Evolutionary conservation across 2,888 invertebrate genomes (phyloP), one percentile per base, ranked within the genome.

Genomic region (Nomada goodeniana): DNA sequence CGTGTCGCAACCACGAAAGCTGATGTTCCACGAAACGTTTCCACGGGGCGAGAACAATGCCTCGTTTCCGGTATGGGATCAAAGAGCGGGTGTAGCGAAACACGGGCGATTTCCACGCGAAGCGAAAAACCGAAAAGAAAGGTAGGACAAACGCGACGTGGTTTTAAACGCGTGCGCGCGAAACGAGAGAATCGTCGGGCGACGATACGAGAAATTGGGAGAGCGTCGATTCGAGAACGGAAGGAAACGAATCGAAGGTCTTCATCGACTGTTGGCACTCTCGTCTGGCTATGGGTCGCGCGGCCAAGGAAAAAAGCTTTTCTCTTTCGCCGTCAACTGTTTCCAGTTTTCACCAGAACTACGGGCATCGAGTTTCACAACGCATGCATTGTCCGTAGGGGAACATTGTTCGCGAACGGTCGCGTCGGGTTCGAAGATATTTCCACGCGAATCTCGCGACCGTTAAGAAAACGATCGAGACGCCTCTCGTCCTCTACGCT

Each of bases 261-360:
- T 68, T 76, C 71, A 50, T 73, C 57, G 60, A 67, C 23, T 47
- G 63, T 72, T 47, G 44, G 65, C 75, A 73, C 69, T 60, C 29
- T 72, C 59, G 74, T 72, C 42, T 52, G 85, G 86, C 85, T 89
- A 88, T 89, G 87, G 84, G 87, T 89, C 88, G 68, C 77, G 74
- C 74, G 68, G 55, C 23, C 61, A 73, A 65, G 55, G 61, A 61
- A 42, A 57, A 57, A 80, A 36, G 57, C 67, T 75, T 70, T 63
- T 47, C 65, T 52, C 57, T 76, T 85, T 42, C 63, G 63, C 68
- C 78, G 73, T 59, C 61, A 65, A 77, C 76, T 72, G 71, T 69
- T 73, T 67, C 86, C 61, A 90, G 90, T 90, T 91, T 92, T 90
- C 91, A 92, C 91, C 90, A 90, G 91, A 91, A 90, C 87, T 87